A percentile compares a stretch with the other conserved stretches of the same genome.
These are phyloP conservation scores for Malthinus seriepunctatus DNA, from an alignment of 2,888 invertebrate species.

Conservation along the genomic window DNA sequence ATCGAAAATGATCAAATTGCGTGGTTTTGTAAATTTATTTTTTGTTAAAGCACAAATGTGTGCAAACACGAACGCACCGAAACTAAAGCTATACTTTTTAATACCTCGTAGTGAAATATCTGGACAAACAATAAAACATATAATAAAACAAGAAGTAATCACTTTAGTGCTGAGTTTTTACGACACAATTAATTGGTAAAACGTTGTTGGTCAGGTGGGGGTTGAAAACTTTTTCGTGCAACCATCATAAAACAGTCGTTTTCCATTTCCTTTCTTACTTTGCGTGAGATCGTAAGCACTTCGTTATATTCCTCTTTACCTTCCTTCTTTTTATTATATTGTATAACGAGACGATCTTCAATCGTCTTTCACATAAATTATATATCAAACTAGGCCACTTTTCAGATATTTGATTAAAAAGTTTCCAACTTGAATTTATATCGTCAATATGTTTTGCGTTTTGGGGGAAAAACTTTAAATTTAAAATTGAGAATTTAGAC, in stretches of 20 bases:
- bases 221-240: slow-evolving; percentile 25
- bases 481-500: too few species aligned
- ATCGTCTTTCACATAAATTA: slow-evolving; percentile 31
- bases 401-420: slow-evolving; percentile 31
- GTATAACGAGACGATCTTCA: slow-evolving; percentile 13
- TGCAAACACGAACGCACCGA: slow-evolving; percentile 22
- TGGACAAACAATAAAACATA: slow-evolving; percentile 32
- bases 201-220: slow-evolving; percentile 31
- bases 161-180: slow-evolving; percentile 37
- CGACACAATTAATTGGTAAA: slow-evolving; percentile 35
- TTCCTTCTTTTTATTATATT: slow-evolving; percentile 6
- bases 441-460: too few species aligned
- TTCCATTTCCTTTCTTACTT: slow-evolving; percentile 28
- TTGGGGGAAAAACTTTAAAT: too few species aligned
- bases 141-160: slow-evolving; percentile 37
- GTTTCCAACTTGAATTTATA: slow-evolving; percentile 11
- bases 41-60: slow-evolving; percentile 21
- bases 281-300: slow-evolving; percentile 29
- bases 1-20: slow-evolving; percentile 8
- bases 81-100: slow-evolving; percentile 25
- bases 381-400: slow-evolving; percentile 27
- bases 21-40: slow-evolving; percentile 10
- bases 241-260: slow-evolving; percentile 35
- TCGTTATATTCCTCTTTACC: slow-evolving; percentile 23
- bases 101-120: slow-evolving; percentile 31